Evolutionary conservation across 2,888 invertebrate species (phyloP).

Genomic region (Subacronicta megacephala): DNA sequence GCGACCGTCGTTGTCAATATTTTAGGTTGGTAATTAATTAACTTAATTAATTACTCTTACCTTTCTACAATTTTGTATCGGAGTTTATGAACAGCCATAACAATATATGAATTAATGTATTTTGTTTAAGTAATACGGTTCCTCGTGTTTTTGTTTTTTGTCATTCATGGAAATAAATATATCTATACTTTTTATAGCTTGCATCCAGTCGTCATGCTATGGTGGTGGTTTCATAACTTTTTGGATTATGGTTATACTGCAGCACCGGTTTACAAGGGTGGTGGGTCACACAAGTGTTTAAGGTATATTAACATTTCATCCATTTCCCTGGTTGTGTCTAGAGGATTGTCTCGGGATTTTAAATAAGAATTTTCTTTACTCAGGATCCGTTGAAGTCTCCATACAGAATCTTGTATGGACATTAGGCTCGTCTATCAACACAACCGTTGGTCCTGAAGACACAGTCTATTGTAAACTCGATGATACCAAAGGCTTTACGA

Average conservation of each 20-base stretch:
- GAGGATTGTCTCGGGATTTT: not conserved
- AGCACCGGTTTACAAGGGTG: not conserved
- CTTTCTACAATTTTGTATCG: too few relatives aligned
- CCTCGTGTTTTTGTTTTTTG: too few relatives aligned
- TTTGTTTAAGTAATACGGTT: too few relatives aligned
- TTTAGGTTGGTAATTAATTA: slow-evolving; percentile 62
- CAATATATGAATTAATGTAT: too few relatives aligned
- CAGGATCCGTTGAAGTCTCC: slow-evolving; percentile 20
- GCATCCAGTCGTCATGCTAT: too few relatives aligned
- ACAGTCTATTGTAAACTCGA: slow-evolving; percentile 74
- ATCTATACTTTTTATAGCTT: too few relatives aligned
- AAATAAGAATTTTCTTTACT: not conserved
- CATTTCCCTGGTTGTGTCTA: not conserved
- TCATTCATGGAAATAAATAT: too few relatives aligned
- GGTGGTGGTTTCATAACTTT: not conserved
- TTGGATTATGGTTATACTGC: not conserved
- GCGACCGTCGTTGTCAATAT: slow-evolving; percentile 68
- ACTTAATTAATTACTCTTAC: too few relatives aligned
- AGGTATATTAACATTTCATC: not conserved
- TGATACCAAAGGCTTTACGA: slow-evolving; percentile 55
- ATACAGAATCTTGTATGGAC: slow-evolving; percentile 33
- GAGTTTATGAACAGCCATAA: not conserved
- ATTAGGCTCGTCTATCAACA: slow-evolving; percentile 60
- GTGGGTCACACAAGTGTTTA: not conserved
- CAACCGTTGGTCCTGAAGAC: slow-evolving; percentile 69